Evolutionary conservation across 2,888 invertebrate genomes (phyloP).

Genomic region (Drosophila kanekoi): DNA sequence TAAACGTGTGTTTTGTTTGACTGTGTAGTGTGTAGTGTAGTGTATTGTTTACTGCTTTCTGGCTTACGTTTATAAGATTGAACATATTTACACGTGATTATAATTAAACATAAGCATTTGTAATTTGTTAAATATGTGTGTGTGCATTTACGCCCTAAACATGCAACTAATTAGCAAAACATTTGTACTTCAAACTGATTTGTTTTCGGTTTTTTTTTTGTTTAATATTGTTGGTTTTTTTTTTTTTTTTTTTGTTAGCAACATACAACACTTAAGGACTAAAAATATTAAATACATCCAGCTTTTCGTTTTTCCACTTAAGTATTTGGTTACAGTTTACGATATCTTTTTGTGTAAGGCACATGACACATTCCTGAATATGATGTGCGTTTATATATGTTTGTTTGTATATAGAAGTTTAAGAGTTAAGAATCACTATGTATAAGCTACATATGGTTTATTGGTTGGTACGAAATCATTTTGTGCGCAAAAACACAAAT

Average conservation of each 20-base stretch:
- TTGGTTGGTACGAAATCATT: slow-evolving; percentile 10
- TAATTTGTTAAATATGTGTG: slow-evolving; percentile 41
- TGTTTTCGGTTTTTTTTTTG: slow-evolving; percentile 7
- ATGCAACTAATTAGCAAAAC: slow-evolving; percentile 67
- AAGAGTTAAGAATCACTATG: slow-evolving; percentile 11
- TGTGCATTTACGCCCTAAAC: slow-evolving; percentile 58
- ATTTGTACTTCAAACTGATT: slow-evolving; percentile 74
- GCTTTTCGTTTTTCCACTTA: slow-evolving; percentile 39
- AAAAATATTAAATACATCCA: slow-evolving; percentile 76
- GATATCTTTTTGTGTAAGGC: slow-evolving; percentile 66
- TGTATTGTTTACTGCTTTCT: slow-evolving; percentile 52
- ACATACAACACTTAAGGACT: slow-evolving; percentile 72
- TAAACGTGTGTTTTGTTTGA: slow-evolving; percentile 42
- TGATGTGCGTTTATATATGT: slow-evolving; percentile 68
- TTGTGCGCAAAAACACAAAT: slow-evolving; percentile 25
- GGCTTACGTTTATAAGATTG: slow-evolving; percentile 57
- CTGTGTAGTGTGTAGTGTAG: slow-evolving; percentile 11
- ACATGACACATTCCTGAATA: slow-evolving; percentile 80
- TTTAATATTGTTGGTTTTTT: background rate
- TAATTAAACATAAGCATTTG: slow-evolving; percentile 50
- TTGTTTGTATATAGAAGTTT: slow-evolving; percentile 29
- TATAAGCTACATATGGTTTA: slow-evolving; percentile 16
- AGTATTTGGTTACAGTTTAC: slow-evolving; percentile 65
- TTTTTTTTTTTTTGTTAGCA: slow-evolving; percentile 46
- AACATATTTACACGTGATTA: slow-evolving; percentile 73